Percentiles rank a stretch among this genome's conserved stretches.
Evolutionary conservation across 2,113 vertebrate genomes (phyloP).

Genomic region (Nasalis larvatus): DNA sequence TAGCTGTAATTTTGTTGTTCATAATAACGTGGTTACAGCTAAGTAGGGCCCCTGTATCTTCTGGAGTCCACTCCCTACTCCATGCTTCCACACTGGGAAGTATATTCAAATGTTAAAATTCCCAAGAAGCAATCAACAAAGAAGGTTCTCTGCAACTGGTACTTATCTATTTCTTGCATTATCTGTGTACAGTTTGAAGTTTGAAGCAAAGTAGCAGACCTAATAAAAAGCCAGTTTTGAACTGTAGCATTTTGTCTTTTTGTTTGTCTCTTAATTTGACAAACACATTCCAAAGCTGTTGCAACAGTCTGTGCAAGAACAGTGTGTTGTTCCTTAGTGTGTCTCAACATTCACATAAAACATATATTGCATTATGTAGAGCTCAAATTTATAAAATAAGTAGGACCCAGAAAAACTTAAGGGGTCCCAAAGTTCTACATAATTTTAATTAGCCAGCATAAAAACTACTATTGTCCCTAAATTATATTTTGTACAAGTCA

Average conservation of each 20-base stretch:
- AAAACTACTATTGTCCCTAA: neutral
- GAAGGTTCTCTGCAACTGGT: neutral
- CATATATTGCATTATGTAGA: conserved; percentile 7
- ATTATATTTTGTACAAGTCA: conserved; percentile 29
- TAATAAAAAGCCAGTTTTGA: conserved; percentile 49
- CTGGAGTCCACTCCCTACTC: no score
- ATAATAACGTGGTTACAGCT: neutral
- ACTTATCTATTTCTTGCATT: conserved; percentile 12
- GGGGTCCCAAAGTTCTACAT: neutral
- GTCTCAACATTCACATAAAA: conserved; percentile 53
- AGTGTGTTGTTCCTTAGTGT: neutral
- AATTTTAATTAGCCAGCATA: neutral
- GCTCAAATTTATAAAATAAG: conserved; percentile 49
- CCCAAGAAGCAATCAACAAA: neutral
- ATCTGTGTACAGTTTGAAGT: conserved; percentile 38
- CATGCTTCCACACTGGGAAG: neutral
- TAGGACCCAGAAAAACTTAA: neutral
- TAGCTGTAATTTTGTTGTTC: conserved; percentile 13
- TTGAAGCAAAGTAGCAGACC: conserved; percentile 37
- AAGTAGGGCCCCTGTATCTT: neutral
- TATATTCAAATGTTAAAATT: neutral
- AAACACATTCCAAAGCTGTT: conserved; percentile 60
- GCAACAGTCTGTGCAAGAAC: conserved; percentile 53
- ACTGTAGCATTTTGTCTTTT: conserved; percentile 6
- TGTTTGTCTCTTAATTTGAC: conserved; percentile 44